phyloP scores from a whole-genome alignment of 2,888 invertebrate species.

The Eulithis testata region DNA sequence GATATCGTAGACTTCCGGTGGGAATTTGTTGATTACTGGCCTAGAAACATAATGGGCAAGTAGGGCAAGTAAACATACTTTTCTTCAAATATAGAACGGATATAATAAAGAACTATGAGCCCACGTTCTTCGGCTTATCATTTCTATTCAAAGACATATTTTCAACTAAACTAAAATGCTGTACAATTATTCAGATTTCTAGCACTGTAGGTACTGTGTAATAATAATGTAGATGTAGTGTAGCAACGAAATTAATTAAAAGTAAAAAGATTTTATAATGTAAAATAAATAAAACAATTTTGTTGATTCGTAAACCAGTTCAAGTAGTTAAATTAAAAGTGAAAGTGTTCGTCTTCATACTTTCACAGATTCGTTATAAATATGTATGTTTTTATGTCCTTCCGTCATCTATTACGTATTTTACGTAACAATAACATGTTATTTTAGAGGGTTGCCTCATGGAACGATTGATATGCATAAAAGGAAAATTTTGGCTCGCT shows the following conservation, averaged over 20 bases:
- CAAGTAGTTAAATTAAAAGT: slow-evolving; percentile 7
- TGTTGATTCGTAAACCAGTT: slow-evolving; percentile 22
- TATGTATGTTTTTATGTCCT: slow-evolving; percentile 33
- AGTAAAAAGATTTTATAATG: not conserved
- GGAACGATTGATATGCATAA: not conserved
- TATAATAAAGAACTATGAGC: slow-evolving; percentile 5
- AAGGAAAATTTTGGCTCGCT: slow-evolving; percentile 32
- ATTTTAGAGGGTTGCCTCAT: too few relatives aligned
- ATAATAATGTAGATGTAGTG: too few relatives aligned
- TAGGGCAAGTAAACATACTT: not conserved
- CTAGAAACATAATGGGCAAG: slow-evolving; percentile 47
- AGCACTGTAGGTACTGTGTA: too few relatives aligned
- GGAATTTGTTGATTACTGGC: slow-evolving; percentile 68
- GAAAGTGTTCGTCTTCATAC: slow-evolving; percentile 23
- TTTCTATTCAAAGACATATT: not conserved
- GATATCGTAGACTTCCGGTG: slow-evolving; percentile 95
- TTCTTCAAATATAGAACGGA: slow-evolving; percentile 12
- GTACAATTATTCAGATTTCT: too few relatives aligned
- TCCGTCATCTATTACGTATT: slow-evolving; percentile 27
- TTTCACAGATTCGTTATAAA: slow-evolving; percentile 19
- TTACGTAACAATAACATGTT: slow-evolving; percentile 32
- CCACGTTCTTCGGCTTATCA: slow-evolving; percentile 15
- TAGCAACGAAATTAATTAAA: too few relatives aligned
- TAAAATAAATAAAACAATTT: not conserved
- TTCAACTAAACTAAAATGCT: too few relatives aligned